Percentiles rank a stretch among this genome's conserved stretches.
phyloP scores from a whole-genome alignment of 2,888 invertebrate genomes.

The Heliconius sara region DNA sequence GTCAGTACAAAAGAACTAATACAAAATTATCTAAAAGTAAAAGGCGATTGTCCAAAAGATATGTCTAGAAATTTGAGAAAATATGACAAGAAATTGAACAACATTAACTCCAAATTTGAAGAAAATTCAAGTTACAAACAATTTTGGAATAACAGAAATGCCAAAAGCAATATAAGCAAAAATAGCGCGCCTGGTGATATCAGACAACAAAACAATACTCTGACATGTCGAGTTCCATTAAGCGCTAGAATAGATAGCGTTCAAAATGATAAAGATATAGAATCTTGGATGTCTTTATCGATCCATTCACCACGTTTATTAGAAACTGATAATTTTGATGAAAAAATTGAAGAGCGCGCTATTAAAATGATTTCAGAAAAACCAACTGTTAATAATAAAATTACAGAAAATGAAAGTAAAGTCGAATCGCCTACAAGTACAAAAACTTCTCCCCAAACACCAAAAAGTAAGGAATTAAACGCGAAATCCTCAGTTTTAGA shows the following conservation, averaged over 20 bases:
- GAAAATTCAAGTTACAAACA: constrained; percentile 59
- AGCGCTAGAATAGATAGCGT: constrained; percentile 76
- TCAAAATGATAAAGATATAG: constrained; percentile 77
- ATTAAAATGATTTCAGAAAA: background rate
- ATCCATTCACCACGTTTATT: constrained; percentile 69
- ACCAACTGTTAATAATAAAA: constrained; percentile 13
- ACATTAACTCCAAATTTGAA: constrained; percentile 55
- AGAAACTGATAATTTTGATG: constrained; percentile 56
- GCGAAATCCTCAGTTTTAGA: constrained; percentile 75
- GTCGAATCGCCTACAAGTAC: constrained; percentile 49
- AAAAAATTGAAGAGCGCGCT: constrained; percentile 42
- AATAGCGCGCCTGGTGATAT: constrained; percentile 53
- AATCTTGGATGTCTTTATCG: constrained; percentile 80
- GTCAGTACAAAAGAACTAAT: constrained; percentile 77
- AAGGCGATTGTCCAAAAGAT: constrained; percentile 65
- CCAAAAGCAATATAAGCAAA: constrained; percentile 55
- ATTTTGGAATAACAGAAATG: constrained; percentile 69
- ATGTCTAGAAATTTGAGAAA: constrained; percentile 61
- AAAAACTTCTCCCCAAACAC: constrained; percentile 49
- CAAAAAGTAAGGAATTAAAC: constrained; percentile 61
- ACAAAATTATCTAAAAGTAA: constrained; percentile 77
- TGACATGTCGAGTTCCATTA: constrained; percentile 61
- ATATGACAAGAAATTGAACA: constrained; percentile 63
- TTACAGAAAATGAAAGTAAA: constrained; percentile 35
- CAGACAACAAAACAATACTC: constrained; percentile 66